These are phyloP conservation scores for Rhopalosiphum nymphaeae DNA, from an alignment of 2,888 invertebrate genomes.

Conservation along the genomic window DNA sequence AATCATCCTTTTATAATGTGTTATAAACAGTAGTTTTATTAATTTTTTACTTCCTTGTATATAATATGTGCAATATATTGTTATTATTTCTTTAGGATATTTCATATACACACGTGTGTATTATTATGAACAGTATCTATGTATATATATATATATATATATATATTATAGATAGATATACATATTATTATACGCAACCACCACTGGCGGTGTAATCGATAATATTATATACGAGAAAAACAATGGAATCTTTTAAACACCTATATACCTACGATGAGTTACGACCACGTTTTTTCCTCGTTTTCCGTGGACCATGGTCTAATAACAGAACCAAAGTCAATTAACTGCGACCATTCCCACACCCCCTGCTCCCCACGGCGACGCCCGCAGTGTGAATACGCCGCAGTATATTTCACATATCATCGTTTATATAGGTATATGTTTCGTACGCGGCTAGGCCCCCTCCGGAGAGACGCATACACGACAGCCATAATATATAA, in stretches of 20 bases:
- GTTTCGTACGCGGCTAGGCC: neutral
- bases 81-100: neutral
- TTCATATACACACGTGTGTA: neutral
- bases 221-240: slow-evolving; percentile 10
- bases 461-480: neutral
- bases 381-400: too few relatives aligned
- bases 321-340: slow-evolving; percentile 32
- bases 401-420: neutral
- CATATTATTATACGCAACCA: neutral
- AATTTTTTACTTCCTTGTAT: neutral
- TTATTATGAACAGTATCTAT: neutral
- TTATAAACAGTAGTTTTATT: neutral
- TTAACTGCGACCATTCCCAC: neutral
- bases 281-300: neutral
- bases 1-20: too few relatives aligned
- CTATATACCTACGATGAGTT: neutral
- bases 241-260: slow-evolving; percentile 28
- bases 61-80: neutral
- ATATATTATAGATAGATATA: neutral
- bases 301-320: slow-evolving; percentile 6
- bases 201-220: neutral
- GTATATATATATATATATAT: neutral
- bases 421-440: neutral
- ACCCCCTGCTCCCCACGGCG: neutral
- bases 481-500: neutral